Evolutionary conservation across 2,888 invertebrate genomes (phyloP), one percentile per base, ranked within the genome.

Genomic region (Apocheima hispidaria): DNA sequence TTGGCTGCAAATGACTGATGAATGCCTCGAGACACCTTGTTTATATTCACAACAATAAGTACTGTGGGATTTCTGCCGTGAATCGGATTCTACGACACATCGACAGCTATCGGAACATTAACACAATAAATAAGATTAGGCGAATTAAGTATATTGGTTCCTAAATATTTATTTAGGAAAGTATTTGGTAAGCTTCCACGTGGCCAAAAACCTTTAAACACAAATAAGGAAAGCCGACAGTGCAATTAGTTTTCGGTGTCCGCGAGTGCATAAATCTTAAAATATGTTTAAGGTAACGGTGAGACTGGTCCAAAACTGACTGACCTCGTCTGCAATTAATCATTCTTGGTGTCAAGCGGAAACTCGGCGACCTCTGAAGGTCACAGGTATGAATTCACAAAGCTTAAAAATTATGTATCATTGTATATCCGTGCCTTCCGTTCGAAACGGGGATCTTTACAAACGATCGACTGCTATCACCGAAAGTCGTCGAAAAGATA

Each of bases 301-400:
- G 50, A 7, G 18, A 55, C 60, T 44, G 55, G 60, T 60, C 21
- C 26, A 33, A 28, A 53, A 60, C 60, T 49, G 35, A 53, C 35
- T 41, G 36, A 6, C 49, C 55, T 60, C 55, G 55, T n/a, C 7
- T 10, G 21, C 28, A 38, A 60, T 51, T 55, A 60, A 12, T 51
- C 38, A 46, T 38, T 51, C 40, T 26, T 21, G 50, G 44, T 52
- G 57, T 33, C 61, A 46, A 38, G 23, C 61, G 61, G 66, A 66
- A 52, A 60, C 54, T 41, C 36, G 26, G 14, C 50, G 63, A 67
- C 65, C 70, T 66, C 48, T 2, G 60, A 70, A 70, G 70, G 68
- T 43, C 70, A 67, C 28, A 33, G n/a, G 12, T 20, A 51, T 40
- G 18, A n/a, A 46, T 30, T 12, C 18, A 46, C 12, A 18, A 12